These are phyloP conservation scores for Tapirus indicus DNA, from an alignment of 2,797 vertebrate genomes.

Conservation along the genomic window DNA sequence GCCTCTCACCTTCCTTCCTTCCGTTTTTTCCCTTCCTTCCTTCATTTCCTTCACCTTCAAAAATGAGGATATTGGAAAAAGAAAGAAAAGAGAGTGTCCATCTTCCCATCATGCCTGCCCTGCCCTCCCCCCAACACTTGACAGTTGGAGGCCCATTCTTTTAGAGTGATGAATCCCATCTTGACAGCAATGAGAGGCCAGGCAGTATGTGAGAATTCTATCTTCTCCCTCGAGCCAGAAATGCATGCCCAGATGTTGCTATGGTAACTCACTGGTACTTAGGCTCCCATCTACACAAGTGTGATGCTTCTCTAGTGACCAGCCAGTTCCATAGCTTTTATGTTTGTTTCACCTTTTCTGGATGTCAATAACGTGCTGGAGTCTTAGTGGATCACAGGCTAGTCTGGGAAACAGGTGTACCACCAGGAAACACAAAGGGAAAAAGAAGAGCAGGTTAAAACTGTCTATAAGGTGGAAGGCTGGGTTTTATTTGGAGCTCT, in stretches of 20 bases:
- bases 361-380: background rate
- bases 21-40: background rate
- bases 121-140: background rate
- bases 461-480: background rate
- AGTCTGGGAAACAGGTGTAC: conserved; percentile 34
- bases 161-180: conserved; percentile 61
- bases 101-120: background rate
- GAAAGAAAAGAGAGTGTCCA: background rate
- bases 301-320: conserved; percentile 52
- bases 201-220: conserved; percentile 65
- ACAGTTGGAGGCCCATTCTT: conserved; percentile 30
- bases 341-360: conserved; percentile 55
- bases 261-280: conserved; percentile 67
- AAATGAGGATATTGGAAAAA: conserved; percentile 31
- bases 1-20: background rate
- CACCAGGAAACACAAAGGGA: conserved; percentile 6
- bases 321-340: conserved; percentile 20
- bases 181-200: conserved; percentile 64
- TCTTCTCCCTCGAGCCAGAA: conserved; percentile 65
- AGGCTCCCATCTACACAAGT: background rate
- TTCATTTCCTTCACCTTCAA: background rate
- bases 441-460: background rate
- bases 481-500: conserved; percentile 21
- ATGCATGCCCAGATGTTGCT: conserved; percentile 58
- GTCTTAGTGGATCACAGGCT: conserved; percentile 8